Base-by-base conservation (phyloP, 2,113 vertebrate genomes). In the Ellobius talpinus region DNA sequence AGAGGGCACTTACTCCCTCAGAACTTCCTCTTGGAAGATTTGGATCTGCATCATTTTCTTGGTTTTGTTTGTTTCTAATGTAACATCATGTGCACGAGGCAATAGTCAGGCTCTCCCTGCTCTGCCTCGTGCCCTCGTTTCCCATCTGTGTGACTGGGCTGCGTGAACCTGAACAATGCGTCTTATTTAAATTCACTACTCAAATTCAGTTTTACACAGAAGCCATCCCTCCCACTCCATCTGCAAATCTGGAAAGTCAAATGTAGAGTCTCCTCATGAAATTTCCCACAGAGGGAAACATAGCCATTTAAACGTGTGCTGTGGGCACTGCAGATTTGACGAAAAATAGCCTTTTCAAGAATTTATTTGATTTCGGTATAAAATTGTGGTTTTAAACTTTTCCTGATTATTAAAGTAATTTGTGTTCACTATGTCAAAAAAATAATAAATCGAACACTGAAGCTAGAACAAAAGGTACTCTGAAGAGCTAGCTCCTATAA, bases 121-220 rank as follows among this genome's bases (percentile, higher is more conserved):
- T 90, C 73, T n/a, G 13, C 86, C 94, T 94, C 45, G n/a, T 76
- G 52, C 84, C 39, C 87, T 31, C 21, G 58, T 96, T 88, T 95
- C 94, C 90, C 55, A 39, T 78, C 93, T 81, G 63, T 91, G 66
- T 72, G 23, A 76, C 11, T 72, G 26, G 91, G 92, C 94, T 93
- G 73, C 63, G 16, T 52, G 50, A 88, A 31, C 65, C 78, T 82
- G 92, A 93, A 93, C 87, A 96, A 96, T 89, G 52, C 33, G 61
- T 92, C 89, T 95, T 93, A 94, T 89, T 97, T 96, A 97, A 98
- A 97, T 97, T 72, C 93, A 92, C 96, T 96, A 87, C 76, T 96
- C 92, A 96, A 95, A 97, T 92, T 90, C 77, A 61, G 55, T 84
- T 95, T 93, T 89, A 45, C 89, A 86, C 73, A 95, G 88, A 97